A percentile compares a stretch with the other conserved stretches of the same genome.
These are phyloP conservation scores for Chelonoidis abingdonii DNA, from an alignment of 2,113 vertebrate species.

Conservation along the genomic window DNA sequence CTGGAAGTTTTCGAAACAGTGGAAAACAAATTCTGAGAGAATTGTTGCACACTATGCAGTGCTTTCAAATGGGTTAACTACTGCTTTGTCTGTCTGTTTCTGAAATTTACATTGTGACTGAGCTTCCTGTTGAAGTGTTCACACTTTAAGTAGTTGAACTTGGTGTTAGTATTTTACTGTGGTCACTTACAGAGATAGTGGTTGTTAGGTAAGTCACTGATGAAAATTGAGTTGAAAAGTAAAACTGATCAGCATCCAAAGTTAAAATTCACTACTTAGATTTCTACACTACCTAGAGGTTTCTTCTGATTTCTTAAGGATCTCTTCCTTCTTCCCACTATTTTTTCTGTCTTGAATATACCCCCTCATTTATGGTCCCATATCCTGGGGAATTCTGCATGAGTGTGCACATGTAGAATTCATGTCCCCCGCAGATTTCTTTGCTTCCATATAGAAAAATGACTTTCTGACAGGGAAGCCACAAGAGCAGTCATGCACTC, in stretches of 20 bases:
- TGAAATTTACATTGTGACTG: not conserved
- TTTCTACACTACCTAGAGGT: not conserved
- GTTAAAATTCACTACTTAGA: not conserved
- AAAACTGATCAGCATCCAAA: not conserved
- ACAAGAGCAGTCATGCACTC: too few relatives aligned
- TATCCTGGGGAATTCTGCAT: not conserved
- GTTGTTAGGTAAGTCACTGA: not conserved
- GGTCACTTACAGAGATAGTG: not conserved
- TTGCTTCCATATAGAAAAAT: not conserved
- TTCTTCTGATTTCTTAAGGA: not conserved
- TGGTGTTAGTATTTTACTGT: rapidly evolving
- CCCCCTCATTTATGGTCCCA: rapidly evolving
- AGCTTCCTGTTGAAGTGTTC: not conserved
- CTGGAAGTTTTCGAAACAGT: not conserved
- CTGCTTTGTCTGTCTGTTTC: not conserved
- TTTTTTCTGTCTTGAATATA: rapidly evolving
- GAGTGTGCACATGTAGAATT: not conserved
- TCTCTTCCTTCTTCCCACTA: not conserved
- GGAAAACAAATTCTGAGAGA: not conserved
- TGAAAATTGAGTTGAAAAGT: not conserved
- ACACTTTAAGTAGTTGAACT: not conserved
- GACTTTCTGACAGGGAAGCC: too few relatives aligned
- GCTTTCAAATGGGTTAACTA: not conserved
- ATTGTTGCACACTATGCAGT: not conserved
- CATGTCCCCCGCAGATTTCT: not conserved